Conservation (phyloP, 2,113 vertebrate genomes). For the Vanacampus margaritifer region DNA sequence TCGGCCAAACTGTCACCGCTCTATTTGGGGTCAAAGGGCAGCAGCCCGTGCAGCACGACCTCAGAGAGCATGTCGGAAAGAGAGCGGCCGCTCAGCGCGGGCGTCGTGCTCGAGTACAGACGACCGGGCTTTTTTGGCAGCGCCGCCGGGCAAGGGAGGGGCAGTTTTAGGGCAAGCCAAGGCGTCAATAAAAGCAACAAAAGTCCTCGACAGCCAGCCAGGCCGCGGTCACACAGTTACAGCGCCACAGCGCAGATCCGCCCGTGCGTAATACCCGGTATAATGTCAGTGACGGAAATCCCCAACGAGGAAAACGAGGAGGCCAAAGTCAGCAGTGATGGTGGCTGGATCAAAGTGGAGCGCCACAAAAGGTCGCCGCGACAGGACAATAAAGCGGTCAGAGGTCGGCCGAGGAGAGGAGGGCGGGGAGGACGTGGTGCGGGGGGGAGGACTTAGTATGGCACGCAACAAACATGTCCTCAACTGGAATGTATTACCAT, state of each 20-base stretch:
- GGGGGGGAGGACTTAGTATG: constrained; percentile 56
- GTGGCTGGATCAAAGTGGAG: constrained; percentile 92
- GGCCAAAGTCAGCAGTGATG: constrained; percentile 73
- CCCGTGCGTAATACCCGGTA: constrained; percentile 80
- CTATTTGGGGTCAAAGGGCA: constrained; percentile 89
- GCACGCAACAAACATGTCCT: constrained; percentile 6
- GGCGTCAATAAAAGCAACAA: constrained; percentile 48
- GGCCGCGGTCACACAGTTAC: constrained; percentile 63
- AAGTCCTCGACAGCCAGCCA: constrained; percentile 60
- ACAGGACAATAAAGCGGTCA: constrained; percentile 71
- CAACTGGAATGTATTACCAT: constrained; percentile 24
- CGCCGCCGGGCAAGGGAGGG: constrained; percentile 48
- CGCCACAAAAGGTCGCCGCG: constrained; percentile 78
- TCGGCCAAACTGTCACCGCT: constrained; percentile 79
- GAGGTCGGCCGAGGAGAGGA: constrained; percentile 76
- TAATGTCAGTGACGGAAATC: constrained; percentile 66
- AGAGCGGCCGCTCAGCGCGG: constrained; percentile 71
- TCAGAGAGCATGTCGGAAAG: constrained; percentile 80
- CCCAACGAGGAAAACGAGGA: constrained; percentile 68
- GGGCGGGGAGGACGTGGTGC: constrained; percentile 72
- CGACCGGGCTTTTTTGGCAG: constrained; percentile 63
- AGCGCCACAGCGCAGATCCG: constrained; percentile 28
- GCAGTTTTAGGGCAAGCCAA: constrained; percentile 38
- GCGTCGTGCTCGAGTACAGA: constrained; percentile 43
- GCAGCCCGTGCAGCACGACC: constrained; percentile 87